These are phyloP conservation scores for Dermatemys mawii DNA, from an alignment of 2,113 vertebrate genomes.

Conservation along the genomic window DNA sequence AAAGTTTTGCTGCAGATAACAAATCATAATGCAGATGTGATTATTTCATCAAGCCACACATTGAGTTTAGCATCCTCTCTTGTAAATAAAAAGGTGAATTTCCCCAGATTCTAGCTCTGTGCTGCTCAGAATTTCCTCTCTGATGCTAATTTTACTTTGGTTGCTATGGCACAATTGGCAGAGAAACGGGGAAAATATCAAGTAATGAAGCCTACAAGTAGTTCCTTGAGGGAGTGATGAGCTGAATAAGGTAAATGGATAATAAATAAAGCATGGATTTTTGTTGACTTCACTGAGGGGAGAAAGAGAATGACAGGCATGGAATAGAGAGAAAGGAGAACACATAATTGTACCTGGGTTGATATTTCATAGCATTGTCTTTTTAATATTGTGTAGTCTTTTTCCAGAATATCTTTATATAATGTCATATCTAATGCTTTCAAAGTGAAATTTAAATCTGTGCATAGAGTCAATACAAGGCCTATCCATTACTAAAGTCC, in stretches of 20 bases:
- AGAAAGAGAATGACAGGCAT: background rate
- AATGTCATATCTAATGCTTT: background rate
- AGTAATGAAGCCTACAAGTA: slow-evolving; percentile 59
- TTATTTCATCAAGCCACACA: background rate
- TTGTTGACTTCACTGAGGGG: slow-evolving; percentile 26
- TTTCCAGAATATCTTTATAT: background rate
- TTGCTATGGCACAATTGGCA: slow-evolving; percentile 68
- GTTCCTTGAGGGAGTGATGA: slow-evolving; percentile 49
- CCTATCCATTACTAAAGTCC: background rate
- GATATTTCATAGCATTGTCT: background rate
- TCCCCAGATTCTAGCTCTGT: slow-evolving; percentile 2
- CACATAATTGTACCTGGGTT: background rate
- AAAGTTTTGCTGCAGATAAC: background rate
- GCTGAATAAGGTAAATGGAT: slow-evolving; percentile 46
- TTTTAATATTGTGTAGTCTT: background rate
- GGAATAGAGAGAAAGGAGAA: background rate
- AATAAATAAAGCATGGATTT: slow-evolving; percentile 10
- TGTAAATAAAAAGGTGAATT: slow-evolving; percentile 19
- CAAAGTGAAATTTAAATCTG: background rate
- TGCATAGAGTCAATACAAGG: background rate
- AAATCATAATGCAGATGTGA: background rate
- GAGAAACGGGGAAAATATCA: slow-evolving; percentile 40
- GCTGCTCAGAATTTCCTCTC: slow-evolving; percentile 59
- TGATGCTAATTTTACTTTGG: slow-evolving; percentile 71
- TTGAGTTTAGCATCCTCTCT: background rate